These are phyloP conservation scores for Junonia oenone DNA, from an alignment of 2,888 invertebrate genomes.

Conservation along the genomic window DNA sequence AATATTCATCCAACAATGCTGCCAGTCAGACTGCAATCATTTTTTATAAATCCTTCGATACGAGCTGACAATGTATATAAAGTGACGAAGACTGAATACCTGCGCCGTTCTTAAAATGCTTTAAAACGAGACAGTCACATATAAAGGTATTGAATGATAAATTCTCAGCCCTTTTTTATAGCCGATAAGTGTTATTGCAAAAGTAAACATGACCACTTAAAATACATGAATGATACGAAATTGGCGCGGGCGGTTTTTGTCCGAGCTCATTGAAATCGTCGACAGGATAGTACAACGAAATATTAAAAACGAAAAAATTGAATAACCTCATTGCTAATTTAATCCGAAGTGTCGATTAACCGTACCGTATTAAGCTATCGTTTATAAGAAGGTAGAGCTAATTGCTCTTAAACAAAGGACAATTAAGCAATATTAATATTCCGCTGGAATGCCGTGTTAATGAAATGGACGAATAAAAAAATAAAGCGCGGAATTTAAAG, in stretches of 20 bases:
- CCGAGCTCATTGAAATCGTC: neutral
- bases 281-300: neutral
- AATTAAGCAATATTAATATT: conserved; percentile 25
- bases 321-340: conserved; percentile 2
- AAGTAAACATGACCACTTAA: conserved; percentile 20
- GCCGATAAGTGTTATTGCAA: conserved; percentile 23
- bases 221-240: conserved; percentile 14
- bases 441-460: conserved; percentile 12
- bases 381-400: conserved; percentile 6
- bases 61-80: conserved; percentile 31
- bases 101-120: conserved; percentile 34
- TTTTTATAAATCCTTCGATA: conserved; percentile 22
- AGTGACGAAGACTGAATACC: conserved; percentile 30
- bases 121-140: conserved; percentile 28
- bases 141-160: conserved; percentile 33
- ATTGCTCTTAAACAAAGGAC: conserved; percentile 20
- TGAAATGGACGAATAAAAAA: conserved; percentile 39
- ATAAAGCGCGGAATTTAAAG: conserved; percentile 38
- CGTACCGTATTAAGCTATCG: conserved; percentile 2
- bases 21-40: neutral
- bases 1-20: neutral
- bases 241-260: conserved; percentile 16
- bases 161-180: conserved; percentile 33
- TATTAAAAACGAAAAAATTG: neutral
- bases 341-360: conserved; percentile 1